Base-by-base conservation (phyloP, 1,140 invertebrate species). In the Babylonia areolata region DNA sequence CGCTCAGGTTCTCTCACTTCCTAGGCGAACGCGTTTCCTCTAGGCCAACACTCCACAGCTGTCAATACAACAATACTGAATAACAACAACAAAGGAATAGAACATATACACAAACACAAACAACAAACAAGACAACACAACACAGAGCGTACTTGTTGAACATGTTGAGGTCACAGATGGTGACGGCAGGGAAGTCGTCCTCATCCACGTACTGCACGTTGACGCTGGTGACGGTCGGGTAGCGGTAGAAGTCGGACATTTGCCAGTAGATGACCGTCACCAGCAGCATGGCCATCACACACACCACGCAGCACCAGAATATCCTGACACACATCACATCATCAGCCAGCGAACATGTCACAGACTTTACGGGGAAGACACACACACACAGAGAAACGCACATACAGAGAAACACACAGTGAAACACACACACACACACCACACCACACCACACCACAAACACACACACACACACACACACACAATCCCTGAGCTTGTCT, bases 131-230 rank as follows among this genome's bases (percentile, higher is more conserved):
- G 23, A 3, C 12, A 12, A 64, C 28, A 23, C n/a, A 73, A 15
- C 31, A 35, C 9, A 73, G 5, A 1, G 40, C 75, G 11, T 15
- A 51, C 51, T 82, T 78, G 77, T 88, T 86, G 51, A 88, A 87
- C 3, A 86, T 77, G 83, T 89, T 89, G 33, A 86, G 85, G 81
- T 89, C 87, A 35, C 88, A 89, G 73, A 89, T 64, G 42, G 88
- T 89, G 54, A 89, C 58, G 23, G 87, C 69, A 0, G 88, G 88
- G 73, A 89, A 89, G 82, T 89, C 88, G 15, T 88, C 80, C 79
- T 87, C 87, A 15, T 39, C 78, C 2, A 87, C 88, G 81, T 87
- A 87, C 11, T 51, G 31, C 28, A 88, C 86, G 79, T 89, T 85
- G 46, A 89, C 86, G 54, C 87, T 88, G 64, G 86, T 87, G 77